Evolutionary conservation across 1,140 invertebrate species (phyloP).

Genomic region (Hestina assimilis): DNA sequence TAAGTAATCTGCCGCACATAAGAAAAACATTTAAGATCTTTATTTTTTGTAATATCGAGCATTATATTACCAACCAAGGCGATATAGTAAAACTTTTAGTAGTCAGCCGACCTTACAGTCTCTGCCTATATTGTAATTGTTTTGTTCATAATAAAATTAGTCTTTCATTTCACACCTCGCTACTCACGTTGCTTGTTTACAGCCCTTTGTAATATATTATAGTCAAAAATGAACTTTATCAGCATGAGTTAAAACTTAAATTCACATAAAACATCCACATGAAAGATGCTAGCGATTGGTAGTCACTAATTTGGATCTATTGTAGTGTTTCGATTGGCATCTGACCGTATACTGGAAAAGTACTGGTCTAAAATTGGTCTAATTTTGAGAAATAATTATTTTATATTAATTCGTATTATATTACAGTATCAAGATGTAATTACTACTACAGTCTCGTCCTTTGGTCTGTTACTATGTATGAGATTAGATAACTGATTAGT

Average conservation of each 20-base stretch:
- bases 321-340: constrained; percentile 31
- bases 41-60: too few relatives aligned
- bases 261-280: not conserved
- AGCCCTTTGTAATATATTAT: constrained; percentile 33
- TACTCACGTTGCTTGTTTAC: constrained; percentile 38
- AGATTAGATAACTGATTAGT: too few relatives aligned
- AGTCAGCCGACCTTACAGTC: not conserved
- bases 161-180: constrained; percentile 48
- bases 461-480: too few relatives aligned
- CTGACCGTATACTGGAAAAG: constrained; percentile 19
- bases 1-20: too few relatives aligned
- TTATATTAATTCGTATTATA: too few relatives aligned
- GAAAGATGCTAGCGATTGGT: constrained; percentile 30
- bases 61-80: too few relatives aligned
- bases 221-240: constrained; percentile 19
- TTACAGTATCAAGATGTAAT: too few relatives aligned
- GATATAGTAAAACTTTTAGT: not conserved
- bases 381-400: too few relatives aligned
- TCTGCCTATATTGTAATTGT: constrained; percentile 34
- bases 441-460: too few relatives aligned
- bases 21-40: too few relatives aligned
- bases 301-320: constrained; percentile 36
- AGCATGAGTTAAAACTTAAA: not conserved
- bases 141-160: constrained; percentile 54
- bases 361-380: too few relatives aligned